A percentile compares a stretch with the other conserved stretches of the same genome.
Conservation (phyloP, 2,888 invertebrate genomes). For the Campopleginae sp. region DNA sequence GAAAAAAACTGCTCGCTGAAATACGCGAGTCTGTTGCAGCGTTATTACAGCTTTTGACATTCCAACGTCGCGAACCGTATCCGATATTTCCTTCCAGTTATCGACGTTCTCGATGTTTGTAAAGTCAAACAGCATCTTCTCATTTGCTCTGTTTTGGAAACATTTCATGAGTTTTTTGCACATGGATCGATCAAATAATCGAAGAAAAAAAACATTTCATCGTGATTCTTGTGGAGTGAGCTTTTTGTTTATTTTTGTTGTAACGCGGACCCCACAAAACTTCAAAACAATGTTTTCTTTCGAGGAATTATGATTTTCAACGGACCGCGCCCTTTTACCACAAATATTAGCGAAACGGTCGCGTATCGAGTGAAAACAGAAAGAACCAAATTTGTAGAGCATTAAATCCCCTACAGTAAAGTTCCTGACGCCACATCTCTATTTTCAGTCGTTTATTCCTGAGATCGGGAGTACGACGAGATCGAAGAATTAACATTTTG, state of each 20-base stretch:
- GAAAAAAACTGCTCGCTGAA: constrained; percentile 88
- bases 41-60: constrained; percentile 88
- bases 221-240: not conserved
- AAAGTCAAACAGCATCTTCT: constrained; percentile 86
- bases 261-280: not conserved
- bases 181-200: not conserved
- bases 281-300: not conserved
- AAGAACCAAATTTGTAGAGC: not conserved
- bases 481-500: not conserved
- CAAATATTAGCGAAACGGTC: not conserved
- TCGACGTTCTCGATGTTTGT: constrained; percentile 85
- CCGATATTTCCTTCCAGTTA: constrained; percentile 88
- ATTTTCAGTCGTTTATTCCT: not conserved
- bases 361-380: not conserved
- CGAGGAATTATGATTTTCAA: not conserved
- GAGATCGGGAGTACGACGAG: not conserved
- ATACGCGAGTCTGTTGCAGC: constrained; percentile 87
- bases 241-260: not conserved
- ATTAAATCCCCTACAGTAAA: not conserved
- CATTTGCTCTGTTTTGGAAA: constrained; percentile 60
- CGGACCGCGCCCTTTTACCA: not conserved
- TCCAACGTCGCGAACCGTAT: constrained; percentile 88
- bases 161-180: not conserved
- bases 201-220: not conserved
- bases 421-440: not conserved